Percentiles rank a stretch among this genome's conserved stretches.
Evolutionary conservation across 2,888 invertebrate species (phyloP).

Genomic region (Acanthosepion pharaonis): DNA sequence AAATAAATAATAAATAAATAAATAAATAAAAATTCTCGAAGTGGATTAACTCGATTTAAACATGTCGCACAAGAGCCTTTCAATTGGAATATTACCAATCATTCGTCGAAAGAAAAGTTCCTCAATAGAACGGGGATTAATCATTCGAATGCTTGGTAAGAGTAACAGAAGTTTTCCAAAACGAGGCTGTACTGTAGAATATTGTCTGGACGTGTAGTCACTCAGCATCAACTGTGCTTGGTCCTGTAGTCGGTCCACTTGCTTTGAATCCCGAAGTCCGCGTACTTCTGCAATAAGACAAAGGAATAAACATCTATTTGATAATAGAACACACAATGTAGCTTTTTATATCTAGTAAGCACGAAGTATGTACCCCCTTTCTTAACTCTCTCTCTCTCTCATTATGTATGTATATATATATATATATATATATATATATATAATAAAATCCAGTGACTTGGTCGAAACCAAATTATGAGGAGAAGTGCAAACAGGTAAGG

Average conservation of each 20-base stretch:
- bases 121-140: slow-evolving; percentile 78
- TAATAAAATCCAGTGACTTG: too few species aligned
- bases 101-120: slow-evolving; percentile 86
- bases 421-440: too few species aligned
- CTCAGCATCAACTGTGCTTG: slow-evolving; percentile 86
- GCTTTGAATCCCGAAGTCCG: slow-evolving; percentile 79
- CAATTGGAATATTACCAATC: slow-evolving; percentile 83
- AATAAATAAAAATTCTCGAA: background rate
- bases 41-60: slow-evolving; percentile 74
- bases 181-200: slow-evolving; percentile 75
- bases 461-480: too few species aligned
- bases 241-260: slow-evolving; percentile 82
- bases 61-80: slow-evolving; percentile 81
- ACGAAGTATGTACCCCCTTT: too few species aligned
- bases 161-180: slow-evolving; percentile 85
- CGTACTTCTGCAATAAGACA: slow-evolving; percentile 77
- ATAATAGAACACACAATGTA: too few species aligned
- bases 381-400: too few species aligned
- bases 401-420: too few species aligned
- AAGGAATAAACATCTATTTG: too few species aligned
- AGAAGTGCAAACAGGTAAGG: too few species aligned
- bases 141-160: slow-evolving; percentile 80
- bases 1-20: background rate
- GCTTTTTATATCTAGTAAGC: too few species aligned
- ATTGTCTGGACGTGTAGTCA: slow-evolving; percentile 77